phyloP scores from a whole-genome alignment of 2,113 vertebrate species.

The Grantiella picta region DNA sequence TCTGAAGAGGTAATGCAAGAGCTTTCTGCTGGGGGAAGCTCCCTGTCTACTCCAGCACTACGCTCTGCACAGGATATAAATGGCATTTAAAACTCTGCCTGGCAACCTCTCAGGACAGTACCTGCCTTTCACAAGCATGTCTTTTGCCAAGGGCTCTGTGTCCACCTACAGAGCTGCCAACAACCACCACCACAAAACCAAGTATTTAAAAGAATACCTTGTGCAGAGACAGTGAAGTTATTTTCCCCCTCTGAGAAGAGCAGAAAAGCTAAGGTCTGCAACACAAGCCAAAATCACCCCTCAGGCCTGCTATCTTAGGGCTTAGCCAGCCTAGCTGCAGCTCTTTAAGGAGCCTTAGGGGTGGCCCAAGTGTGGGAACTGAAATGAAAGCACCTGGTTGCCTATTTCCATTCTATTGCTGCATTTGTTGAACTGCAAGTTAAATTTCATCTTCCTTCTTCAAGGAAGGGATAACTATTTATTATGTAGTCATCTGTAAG shows the following conservation, averaged over 20 bases:
- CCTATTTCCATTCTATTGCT: background rate
- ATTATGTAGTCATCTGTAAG: background rate
- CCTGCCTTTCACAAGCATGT: accelerated
- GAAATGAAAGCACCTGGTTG: background rate
- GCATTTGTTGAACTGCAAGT: background rate
- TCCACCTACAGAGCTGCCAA: background rate
- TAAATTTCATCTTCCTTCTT: background rate
- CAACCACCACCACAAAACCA: background rate
- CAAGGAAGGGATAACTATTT: background rate
- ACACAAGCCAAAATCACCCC: background rate
- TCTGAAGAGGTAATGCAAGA: background rate
- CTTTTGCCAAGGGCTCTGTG: background rate
- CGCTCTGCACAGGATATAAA: accelerated
- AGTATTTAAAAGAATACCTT: background rate
- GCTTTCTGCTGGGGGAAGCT: background rate
- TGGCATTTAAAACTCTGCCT: background rate
- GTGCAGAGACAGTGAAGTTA: background rate
- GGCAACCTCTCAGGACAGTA: background rate
- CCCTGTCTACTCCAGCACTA: background rate
- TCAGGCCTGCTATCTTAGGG: too few species aligned
- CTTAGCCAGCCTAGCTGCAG: background rate
- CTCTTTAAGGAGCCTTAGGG: background rate
- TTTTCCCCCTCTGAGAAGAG: background rate
- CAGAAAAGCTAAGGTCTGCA: background rate
- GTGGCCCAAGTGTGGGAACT: too few species aligned